These are phyloP conservation scores for Liasis olivaceus DNA, from an alignment of 2,797 vertebrate species.

Conservation along the genomic window DNA sequence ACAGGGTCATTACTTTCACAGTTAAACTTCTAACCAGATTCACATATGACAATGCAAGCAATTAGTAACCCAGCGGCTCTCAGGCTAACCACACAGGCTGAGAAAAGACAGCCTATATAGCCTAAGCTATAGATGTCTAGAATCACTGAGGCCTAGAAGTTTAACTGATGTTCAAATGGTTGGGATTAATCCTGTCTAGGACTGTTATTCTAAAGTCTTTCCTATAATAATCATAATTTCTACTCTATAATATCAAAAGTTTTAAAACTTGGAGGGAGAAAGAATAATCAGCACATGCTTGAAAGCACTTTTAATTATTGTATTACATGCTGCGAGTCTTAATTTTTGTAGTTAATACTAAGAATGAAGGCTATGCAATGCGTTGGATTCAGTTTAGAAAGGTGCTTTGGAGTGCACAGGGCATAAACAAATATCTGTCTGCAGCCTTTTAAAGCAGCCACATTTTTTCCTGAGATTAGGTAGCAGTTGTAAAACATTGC, in stretches of 20 bases:
- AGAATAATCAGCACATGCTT: not conserved
- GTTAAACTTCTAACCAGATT: conserved; percentile 47
- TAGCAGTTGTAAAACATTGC: not conserved
- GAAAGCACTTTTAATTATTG: not conserved
- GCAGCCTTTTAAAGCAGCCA: not conserved
- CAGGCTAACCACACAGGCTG: conserved; percentile 31
- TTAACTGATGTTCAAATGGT: not conserved
- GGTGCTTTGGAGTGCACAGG: not conserved
- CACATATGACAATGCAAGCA: conserved; percentile 55
- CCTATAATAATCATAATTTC: not conserved
- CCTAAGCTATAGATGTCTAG: not conserved
- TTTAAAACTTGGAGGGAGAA: not conserved
- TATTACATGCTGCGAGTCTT: not conserved
- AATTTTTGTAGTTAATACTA: not conserved
- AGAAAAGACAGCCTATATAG: not conserved
- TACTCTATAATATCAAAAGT: not conserved
- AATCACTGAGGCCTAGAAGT: not conserved
- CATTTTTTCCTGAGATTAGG: not conserved
- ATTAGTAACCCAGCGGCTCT: conserved; percentile 25
- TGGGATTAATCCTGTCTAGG: not conserved
- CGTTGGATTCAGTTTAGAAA: not conserved
- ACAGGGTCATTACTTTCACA: conserved; percentile 50
- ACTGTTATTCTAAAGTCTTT: not conserved
- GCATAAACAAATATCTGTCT: not conserved
- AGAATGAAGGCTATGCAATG: not conserved